Conservation (phyloP, 2,888 invertebrate genomes). For the Desoria tigrina region DNA sequence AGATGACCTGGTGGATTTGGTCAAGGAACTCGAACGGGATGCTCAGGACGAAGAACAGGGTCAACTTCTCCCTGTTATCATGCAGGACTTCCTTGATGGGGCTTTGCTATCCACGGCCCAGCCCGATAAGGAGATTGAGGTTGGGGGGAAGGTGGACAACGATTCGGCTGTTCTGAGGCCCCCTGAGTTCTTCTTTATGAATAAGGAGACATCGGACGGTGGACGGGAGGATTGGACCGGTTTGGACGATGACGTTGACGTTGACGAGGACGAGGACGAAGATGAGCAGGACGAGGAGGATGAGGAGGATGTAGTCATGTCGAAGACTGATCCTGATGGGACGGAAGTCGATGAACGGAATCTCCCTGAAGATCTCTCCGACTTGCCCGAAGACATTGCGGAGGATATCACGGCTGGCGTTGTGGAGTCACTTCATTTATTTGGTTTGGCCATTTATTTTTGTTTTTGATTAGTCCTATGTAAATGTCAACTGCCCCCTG, state of each 20-base stretch:
- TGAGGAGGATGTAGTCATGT: background rate
- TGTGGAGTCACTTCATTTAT: conserved; percentile 44
- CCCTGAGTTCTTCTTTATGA: too few species aligned
- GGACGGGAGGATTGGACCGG: background rate
- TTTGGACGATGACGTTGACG: background rate
- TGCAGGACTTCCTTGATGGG: background rate
- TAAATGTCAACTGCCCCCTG: too few species aligned
- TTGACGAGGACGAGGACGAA: background rate
- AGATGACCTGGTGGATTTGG: conserved; percentile 1
- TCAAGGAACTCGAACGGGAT: background rate
- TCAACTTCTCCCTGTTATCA: background rate
- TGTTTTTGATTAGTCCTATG: background rate
- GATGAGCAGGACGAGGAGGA: background rate
- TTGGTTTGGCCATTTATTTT: conserved; percentile 18
- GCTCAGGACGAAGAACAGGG: background rate
- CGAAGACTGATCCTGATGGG: background rate
- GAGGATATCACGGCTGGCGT: conserved; percentile 46
- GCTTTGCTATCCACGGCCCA: too few species aligned
- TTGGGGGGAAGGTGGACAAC: too few species aligned
- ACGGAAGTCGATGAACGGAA: too few species aligned
- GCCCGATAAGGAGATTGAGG: too few species aligned
- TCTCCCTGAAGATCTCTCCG: conserved; percentile 28
- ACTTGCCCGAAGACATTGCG: conserved; percentile 43
- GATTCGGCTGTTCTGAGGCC: too few species aligned
- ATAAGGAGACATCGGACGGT: background rate